Conservation (phyloP, 2,888 invertebrate genomes). For the Zygothrica quintamaculata region DNA sequence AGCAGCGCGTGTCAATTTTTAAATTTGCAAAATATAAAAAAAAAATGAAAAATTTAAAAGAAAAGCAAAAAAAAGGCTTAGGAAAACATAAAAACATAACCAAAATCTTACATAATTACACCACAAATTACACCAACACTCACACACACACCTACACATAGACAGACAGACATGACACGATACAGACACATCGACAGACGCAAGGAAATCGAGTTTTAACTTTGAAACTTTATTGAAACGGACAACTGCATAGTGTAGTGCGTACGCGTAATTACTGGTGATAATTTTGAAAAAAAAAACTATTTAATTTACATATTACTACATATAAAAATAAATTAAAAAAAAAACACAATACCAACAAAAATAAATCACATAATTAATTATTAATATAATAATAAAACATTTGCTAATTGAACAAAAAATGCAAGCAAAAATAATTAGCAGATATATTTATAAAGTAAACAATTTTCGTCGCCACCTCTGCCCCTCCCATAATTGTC, state of each 20-base stretch:
- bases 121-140: slow-evolving; percentile 74
- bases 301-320: too few species aligned
- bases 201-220: slow-evolving; percentile 47
- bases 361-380: too few species aligned
- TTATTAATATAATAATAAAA: slow-evolving; percentile 21
- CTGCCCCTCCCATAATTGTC: slow-evolving; percentile 69
- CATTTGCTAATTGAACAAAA: too few species aligned
- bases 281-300: slow-evolving; percentile 82
- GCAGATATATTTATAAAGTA: slow-evolving; percentile 31
- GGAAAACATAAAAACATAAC: slow-evolving; percentile 46
- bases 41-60: slow-evolving; percentile 28
- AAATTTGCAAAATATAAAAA: slow-evolving; percentile 48
- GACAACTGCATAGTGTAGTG: slow-evolving; percentile 81
- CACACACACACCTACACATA: slow-evolving; percentile 48
- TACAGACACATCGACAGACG: slow-evolving; percentile 16
- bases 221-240: slow-evolving; percentile 48
- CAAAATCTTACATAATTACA: slow-evolving; percentile 73
- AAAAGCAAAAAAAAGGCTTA: slow-evolving; percentile 33
- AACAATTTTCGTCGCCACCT: slow-evolving; percentile 25
- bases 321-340: too few species aligned
- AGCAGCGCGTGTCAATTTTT: slow-evolving; percentile 73
- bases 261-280: slow-evolving; percentile 83
- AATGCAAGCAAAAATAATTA: slow-evolving; percentile 55
- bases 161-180: slow-evolving; percentile 29
- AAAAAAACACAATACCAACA: too few species aligned